Conservation (phyloP, 1,140 invertebrate genomes). For the Cyrtorhinus lividipennis region DNA sequence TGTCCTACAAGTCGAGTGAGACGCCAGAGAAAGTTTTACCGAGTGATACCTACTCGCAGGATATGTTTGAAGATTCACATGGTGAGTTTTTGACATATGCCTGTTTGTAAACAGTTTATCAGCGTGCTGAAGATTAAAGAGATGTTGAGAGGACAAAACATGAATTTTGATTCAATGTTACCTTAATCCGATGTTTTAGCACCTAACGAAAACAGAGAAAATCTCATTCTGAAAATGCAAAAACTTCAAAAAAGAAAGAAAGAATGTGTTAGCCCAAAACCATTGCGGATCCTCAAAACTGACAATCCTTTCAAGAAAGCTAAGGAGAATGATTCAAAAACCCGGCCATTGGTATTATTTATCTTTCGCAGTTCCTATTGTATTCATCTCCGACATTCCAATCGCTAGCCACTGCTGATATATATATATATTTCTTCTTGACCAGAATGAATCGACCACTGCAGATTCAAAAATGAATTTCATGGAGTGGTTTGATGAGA, state of each 20-base stretch:
- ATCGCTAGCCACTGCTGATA: no score
- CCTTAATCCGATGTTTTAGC: no score
- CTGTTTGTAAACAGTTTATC: no score
- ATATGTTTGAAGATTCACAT: conserved; percentile 17
- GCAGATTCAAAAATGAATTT: conserved; percentile 31
- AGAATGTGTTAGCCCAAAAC: conserved; percentile 10
- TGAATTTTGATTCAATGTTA: background rate
- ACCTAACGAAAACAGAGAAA: conserved; percentile 17
- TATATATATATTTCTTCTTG: background rate
- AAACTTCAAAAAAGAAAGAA: conserved; percentile 15
- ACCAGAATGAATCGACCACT: background rate
- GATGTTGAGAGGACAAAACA: background rate
- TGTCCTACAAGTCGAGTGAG: no score
- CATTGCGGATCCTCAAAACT: conserved; percentile 1
- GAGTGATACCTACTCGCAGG: conserved; percentile 28
- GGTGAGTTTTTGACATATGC: background rate
- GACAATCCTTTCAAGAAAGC: conserved; percentile 19
- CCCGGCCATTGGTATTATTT: no score
- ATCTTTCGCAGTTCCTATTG: no score
- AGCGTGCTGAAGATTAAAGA: no score
- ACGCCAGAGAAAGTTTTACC: conserved; percentile 26
- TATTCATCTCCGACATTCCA: no score
- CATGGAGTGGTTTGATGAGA: conserved; percentile 39
- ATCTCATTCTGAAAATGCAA: conserved; percentile 19
- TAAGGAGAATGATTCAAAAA: conserved; percentile 14